Base-by-base conservation (phyloP, 2,797 vertebrate genomes). In the Mormyrus hasselquistii region DNA sequence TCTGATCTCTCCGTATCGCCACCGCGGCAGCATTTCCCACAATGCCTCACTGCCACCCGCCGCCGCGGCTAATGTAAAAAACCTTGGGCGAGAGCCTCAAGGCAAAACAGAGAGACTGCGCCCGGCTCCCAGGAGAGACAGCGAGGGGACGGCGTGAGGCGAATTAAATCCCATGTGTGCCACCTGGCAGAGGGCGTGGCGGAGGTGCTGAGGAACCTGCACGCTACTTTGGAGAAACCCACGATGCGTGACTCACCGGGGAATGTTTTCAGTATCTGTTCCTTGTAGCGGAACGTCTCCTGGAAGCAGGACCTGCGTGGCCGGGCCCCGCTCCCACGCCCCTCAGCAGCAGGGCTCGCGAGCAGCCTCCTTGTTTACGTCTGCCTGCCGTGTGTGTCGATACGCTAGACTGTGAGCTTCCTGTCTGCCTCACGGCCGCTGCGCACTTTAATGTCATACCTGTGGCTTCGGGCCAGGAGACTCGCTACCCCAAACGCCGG, bases 221-320 rank as follows among this genome's bases (percentile, higher is more conserved):
- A 34, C 5, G 34, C n/a, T 5, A 12, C 41, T 10, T 47, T 22
- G 19, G 41, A 83, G 41, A 22, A 22, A 10, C 41, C 12, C 73
- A 0, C 19, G 34, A 83, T n/a, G 79, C 79, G 22, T 84, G 44
- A 50, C 79, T 50, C 79, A 84, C 79, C 14, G 3, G 41, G 47
- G 79, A 49, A 50, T 50, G 47, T 49, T 84, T 84, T 84, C 44
- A 50, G 79, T 84, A 47, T n/a, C 41, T 50, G 79, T 7, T 84
- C 79, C 44, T n/a, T 84, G 79, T 84, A 84, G 79, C n/a, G n/a
- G 79, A 84, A 84, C 79, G 19, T 84, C 22, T 38, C 79, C 44
- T 49, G 79, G 79, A 50, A 84, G 47, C 19, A 10, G 79, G 41
- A 10, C 14, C 79, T 8, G 4, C 8, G 41, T 3, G 0, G 79